Conservation (phyloP, 2,888 invertebrate genomes). For the Cecidostiba fungosa region DNA sequence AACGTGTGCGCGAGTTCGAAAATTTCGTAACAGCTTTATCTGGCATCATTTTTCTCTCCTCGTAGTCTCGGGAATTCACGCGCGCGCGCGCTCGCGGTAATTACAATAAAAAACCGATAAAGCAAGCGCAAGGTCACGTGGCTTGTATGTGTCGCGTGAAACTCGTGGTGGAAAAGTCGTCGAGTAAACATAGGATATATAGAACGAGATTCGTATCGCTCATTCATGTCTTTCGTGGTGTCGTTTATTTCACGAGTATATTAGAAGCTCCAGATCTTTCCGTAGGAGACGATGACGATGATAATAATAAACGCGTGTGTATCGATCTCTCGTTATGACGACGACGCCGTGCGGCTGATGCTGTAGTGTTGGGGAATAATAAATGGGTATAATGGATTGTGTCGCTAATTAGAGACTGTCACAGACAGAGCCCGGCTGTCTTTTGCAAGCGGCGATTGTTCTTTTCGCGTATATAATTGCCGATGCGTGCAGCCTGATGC, state of each 20-base stretch:
- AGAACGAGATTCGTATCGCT: background rate
- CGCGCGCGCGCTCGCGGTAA: background rate
- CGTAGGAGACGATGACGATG: background rate
- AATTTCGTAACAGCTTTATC: background rate
- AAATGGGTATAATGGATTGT: background rate
- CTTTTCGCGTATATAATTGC: constrained; percentile 5
- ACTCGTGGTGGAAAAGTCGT: constrained; percentile 6
- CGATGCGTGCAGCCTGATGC: background rate
- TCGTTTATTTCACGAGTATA: background rate
- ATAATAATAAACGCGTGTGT: constrained; percentile 4
- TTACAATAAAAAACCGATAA: constrained; percentile 21
- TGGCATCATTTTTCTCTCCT: background rate
- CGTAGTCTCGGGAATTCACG: background rate
- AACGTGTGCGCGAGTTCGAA: background rate
- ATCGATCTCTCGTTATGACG: background rate
- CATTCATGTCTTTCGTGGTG: constrained; percentile 5
- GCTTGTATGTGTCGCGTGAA: background rate
- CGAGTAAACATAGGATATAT: background rate
- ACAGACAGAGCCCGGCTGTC: constrained; percentile 16
- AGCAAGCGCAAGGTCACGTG: constrained; percentile 22
- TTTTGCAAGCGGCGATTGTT: background rate
- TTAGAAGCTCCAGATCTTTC: constrained; percentile 16
- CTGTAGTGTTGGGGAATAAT: background rate
- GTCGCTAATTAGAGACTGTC: constrained; percentile 37
- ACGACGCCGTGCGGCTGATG: background rate